Conservation (phyloP, 2,888 invertebrate species). For the Epiblema foenella region DNA sequence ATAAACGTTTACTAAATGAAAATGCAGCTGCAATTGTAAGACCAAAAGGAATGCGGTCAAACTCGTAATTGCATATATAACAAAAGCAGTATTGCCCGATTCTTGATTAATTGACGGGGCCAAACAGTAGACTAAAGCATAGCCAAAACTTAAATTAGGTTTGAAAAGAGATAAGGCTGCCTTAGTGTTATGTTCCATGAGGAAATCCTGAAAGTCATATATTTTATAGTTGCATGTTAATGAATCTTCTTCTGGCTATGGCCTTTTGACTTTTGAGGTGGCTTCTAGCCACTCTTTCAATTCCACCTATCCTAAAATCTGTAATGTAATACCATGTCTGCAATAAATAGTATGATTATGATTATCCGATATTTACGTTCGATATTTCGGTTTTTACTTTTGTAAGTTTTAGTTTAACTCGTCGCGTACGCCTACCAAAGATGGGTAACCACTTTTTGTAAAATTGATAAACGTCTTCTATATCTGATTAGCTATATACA, state of each 20-base stretch:
- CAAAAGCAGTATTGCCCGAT: background rate
- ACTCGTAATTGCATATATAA: constrained; percentile 6
- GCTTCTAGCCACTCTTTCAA: background rate
- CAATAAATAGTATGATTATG: too few relatives aligned
- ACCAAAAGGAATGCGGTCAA: constrained; percentile 1
- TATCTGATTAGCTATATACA: background rate
- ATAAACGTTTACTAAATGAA: background rate
- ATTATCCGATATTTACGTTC: too few relatives aligned
- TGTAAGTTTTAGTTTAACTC: too few relatives aligned
- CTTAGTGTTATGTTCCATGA: background rate
- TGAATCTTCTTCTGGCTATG: background rate
- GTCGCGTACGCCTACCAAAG: too few relatives aligned
- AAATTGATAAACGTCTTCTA: background rate
- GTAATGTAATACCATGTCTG: too few relatives aligned
- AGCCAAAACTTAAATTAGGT: background rate
- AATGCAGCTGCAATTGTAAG: constrained; percentile 7
- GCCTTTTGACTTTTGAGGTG: background rate
- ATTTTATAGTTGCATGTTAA: background rate
- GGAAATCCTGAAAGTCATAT: background rate
- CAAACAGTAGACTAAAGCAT: background rate
- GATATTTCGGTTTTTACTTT: background rate
- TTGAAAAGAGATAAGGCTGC: background rate
- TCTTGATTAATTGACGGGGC: background rate
- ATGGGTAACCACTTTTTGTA: background rate
- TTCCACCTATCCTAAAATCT: background rate